Evolutionary conservation across 1,140 invertebrate species (phyloP).

Genomic region (Calosoma granatense): DNA sequence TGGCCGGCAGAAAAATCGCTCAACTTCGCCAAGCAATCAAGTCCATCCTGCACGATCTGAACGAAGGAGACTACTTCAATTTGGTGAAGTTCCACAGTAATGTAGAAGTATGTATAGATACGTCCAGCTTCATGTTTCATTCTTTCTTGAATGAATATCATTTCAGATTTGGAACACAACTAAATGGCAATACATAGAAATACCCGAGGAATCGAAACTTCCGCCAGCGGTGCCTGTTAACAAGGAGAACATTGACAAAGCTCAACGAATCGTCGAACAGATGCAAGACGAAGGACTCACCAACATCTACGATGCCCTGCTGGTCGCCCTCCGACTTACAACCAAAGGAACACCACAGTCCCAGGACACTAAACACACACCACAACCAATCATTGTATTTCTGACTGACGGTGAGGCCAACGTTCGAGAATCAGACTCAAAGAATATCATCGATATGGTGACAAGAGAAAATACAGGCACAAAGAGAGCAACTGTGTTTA

Average conservation of each 20-base stretch:
- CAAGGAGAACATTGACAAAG: conserved; percentile 42
- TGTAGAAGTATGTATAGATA: conserved; percentile 41
- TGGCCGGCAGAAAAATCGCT: conserved; percentile 48
- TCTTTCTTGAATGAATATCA: too few species aligned
- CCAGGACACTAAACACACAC: conserved; percentile 16
- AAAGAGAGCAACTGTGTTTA: conserved; percentile 44
- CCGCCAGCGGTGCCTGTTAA: conserved; percentile 35
- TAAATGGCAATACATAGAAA: too few species aligned
- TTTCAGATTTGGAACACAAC: too few species aligned
- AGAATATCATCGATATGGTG: conserved; percentile 38
- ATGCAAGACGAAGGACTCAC: conserved; percentile 46
- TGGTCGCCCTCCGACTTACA: conserved; percentile 44
- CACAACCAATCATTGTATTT: conserved; percentile 58
- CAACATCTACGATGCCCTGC: conserved; percentile 53
- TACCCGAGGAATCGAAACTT: too few species aligned
- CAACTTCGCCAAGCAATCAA: conserved; percentile 57
- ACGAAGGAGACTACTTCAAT: conserved; percentile 52
- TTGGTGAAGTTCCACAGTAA: conserved; percentile 50
- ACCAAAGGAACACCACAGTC: conserved; percentile 21
- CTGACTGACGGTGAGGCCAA: conserved; percentile 66
- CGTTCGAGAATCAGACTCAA: conserved; percentile 42
- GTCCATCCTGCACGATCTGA: conserved; percentile 49
- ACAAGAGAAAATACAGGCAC: not conserved
- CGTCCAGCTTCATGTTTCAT: too few species aligned
- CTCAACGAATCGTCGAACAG: conserved; percentile 42